Base-by-base conservation (phyloP, 2,113 vertebrate species). In the Mormoops blainvillei region DNA sequence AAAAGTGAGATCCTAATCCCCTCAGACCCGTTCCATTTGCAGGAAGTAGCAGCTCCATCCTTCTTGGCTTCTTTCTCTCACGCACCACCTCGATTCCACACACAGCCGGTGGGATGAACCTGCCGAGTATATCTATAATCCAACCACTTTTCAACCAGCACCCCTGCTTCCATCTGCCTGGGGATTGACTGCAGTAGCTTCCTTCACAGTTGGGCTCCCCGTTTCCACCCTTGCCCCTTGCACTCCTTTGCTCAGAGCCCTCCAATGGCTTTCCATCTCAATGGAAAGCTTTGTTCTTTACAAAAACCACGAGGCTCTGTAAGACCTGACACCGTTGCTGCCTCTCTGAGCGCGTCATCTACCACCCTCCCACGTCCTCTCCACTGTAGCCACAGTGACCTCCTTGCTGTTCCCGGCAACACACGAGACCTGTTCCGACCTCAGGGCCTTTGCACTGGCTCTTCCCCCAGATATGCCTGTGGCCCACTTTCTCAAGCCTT, bases 281-380 rank as follows among this genome's bases (percentile, higher is more conserved):
- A 28, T 18, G 5, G 56, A 50, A 91, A 85, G 24, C n/a, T 58
- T 80, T 7, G 6, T 41, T 73, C 63, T 70, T 78, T 36, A 8
- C 2, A 16, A 14, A 10, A 9, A 1, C 36, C 31, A 0, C 22
- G 13, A 45, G 13, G 9, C 20, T 52, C 56, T n/a, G 0, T 36
- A 63, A 48, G 26, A 12, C 41, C 77, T 9, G 1, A 36, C 28
- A 19, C 28, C 11, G 3, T 0, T 48, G 76, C 76, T 9, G 6
- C 16, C 2, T 50, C 45, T 50, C 56, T 4, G 56, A 45, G 9
- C 38, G 13, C 10, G 1, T 36, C 24, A 31, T 38, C 89, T 38
- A 0, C 45, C 6, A 0, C 43, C 41, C 19, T n/a, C 15, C 38
- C 41, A 33, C 20, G 4, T 31, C 20, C 1, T 87, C 67, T 43